A percentile compares a stretch with the other conserved stretches of the same genome.
phyloP scores from a whole-genome alignment of 2,888 invertebrate genomes.

The Candidula unifasciata region DNA sequence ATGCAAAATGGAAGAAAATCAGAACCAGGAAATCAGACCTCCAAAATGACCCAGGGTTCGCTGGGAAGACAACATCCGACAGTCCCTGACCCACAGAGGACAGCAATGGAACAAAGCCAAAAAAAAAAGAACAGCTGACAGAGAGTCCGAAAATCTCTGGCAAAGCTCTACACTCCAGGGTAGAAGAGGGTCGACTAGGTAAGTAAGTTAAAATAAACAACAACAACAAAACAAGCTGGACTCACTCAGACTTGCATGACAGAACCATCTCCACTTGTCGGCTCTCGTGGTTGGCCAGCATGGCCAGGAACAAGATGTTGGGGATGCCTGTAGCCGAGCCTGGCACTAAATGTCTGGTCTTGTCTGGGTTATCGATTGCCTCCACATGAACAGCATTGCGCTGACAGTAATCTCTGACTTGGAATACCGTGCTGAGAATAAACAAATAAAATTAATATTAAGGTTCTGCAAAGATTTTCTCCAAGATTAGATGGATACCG shows the following conservation, averaged over 20 bases:
- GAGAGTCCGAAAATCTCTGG: too few relatives aligned
- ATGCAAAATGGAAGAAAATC: too few relatives aligned
- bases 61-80: too few relatives aligned
- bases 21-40: too few relatives aligned
- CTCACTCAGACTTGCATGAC: constrained; percentile 73
- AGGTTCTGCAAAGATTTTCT: not conserved
- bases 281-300: constrained; percentile 91
- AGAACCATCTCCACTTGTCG: constrained; percentile 84
- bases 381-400: constrained; percentile 72
- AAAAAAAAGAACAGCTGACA: too few relatives aligned
- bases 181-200: too few relatives aligned
- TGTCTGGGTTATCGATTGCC: constrained; percentile 79
- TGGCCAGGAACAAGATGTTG: constrained; percentile 88
- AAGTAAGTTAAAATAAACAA: too few relatives aligned
- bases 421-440: constrained; percentile 80
- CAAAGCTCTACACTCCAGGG: too few relatives aligned
- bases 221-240: constrained; percentile 7
- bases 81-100: too few relatives aligned
- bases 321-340: constrained; percentile 84
- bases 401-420: constrained; percentile 72
- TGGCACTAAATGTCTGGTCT: constrained; percentile 79
- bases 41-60: too few relatives aligned
- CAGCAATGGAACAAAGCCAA: too few relatives aligned
- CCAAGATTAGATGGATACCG: not conserved
- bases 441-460: not conserved